These are phyloP conservation scores for Xanthia togata DNA, from an alignment of 2,888 invertebrate genomes.

Conservation along the genomic window DNA sequence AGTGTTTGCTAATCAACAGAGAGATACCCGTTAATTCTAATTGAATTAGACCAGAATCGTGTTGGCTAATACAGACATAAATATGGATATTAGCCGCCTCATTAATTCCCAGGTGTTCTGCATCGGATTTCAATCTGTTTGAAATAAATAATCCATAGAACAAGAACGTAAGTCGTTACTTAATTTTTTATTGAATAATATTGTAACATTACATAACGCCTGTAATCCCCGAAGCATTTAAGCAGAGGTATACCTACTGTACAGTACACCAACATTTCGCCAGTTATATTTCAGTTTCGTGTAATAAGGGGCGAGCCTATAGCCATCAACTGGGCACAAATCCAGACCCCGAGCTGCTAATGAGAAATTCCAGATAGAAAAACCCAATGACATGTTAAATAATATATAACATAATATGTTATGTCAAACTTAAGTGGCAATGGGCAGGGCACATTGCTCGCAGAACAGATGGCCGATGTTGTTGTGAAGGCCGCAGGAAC, in stretches of 20 bases:
- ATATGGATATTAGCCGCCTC: slow-evolving; percentile 6
- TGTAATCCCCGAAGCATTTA: background rate
- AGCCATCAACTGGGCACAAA: background rate
- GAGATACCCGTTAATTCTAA: slow-evolving; percentile 53
- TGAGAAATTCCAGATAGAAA: background rate
- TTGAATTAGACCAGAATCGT: slow-evolving; percentile 38
- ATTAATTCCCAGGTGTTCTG: background rate
- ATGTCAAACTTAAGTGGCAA: no score
- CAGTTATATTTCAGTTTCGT: background rate
- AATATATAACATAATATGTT: no score
- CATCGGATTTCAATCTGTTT: background rate
- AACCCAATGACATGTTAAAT: no score
- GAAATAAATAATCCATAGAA: background rate
- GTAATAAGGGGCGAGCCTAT: background rate
- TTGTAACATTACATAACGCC: background rate
- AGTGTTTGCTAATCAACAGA: slow-evolving; percentile 56
- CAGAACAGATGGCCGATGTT: no score
- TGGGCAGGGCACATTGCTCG: no score
- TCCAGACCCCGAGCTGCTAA: background rate
- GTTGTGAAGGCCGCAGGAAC: no score
- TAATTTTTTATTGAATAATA: background rate
- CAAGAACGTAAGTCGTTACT: background rate
- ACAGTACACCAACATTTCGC: background rate
- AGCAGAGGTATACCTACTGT: background rate
- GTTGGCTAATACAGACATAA: slow-evolving; percentile 25